Base-by-base conservation (phyloP, 2,888 invertebrate species). In the Fissipunctia ypsillon region DNA sequence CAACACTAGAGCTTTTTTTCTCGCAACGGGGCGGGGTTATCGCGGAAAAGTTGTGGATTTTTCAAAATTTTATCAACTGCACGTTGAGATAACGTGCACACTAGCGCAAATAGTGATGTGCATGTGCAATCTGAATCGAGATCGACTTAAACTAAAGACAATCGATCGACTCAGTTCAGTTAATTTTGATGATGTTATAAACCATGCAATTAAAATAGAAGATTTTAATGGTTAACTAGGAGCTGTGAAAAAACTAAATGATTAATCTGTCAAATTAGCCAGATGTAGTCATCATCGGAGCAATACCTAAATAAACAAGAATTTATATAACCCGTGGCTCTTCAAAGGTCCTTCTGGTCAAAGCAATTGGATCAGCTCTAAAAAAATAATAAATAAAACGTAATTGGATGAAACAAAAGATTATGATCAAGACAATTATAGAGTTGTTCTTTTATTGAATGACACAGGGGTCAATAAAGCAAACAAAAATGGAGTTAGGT, bases 41-140 rank as follows among this genome's bases (percentile, higher is more conserved):
- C 96, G 91, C 91, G 95, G 95, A 96, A 96, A 96, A 96, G 96
- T 96, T 91, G 92, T 90, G 93, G 89, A 95, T 96, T 96, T 96
- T 96, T 96, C 96, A 95, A 95, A 96, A 96, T 96, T 96, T 96
- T 96, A 96, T 96, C 96, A 91, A 91, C 91, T 88, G 89, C 90
- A 91, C 91, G 91, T 89, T 80, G 88, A 90, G 91, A 93, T 93
- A 93, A 91, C 89, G 88, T 90, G 81, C 92, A 90, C 93, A 94
- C 93, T 88, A 57, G 71, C 78, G 76, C 80, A 89, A 54, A 74
- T 95, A 96, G 96, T 89, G 96, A 90, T 93, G 96, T 67, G 87
- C 86, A 60, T 35, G 63, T 71, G 66, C 72, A 48, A 48, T 59
- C 54, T 73, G 73, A 92, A 83, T 92, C 91, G 87, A 90, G 80